These are phyloP conservation scores for Pollenia amentaria DNA, from an alignment of 2,888 invertebrate genomes.

Conservation along the genomic window DNA sequence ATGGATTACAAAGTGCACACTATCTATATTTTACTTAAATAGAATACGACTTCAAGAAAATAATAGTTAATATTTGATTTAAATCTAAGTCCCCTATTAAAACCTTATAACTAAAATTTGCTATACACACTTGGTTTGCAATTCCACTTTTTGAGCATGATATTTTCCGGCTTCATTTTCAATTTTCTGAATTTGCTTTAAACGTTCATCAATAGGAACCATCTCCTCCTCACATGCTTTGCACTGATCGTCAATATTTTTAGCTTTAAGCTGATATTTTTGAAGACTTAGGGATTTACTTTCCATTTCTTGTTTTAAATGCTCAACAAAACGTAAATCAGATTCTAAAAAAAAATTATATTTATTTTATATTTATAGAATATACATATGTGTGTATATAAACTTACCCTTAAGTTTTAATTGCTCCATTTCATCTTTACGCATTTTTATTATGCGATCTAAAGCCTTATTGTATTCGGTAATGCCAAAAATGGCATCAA, in stretches of 20 bases:
- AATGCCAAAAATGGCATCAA: conserved; percentile 99
- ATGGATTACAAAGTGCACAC: too few relatives aligned
- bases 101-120: not conserved
- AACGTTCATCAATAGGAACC: conserved; percentile 86
- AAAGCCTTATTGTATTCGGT: conserved; percentile 96
- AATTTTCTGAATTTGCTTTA: conserved; percentile 85
- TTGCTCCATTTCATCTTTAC: conserved; percentile 86
- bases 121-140: conserved; percentile 86
- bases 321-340: conserved; percentile 85
- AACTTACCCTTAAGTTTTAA: conserved; percentile 86
- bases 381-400: not conserved
- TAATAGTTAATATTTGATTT: too few relatives aligned
- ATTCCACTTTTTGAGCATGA: conserved; percentile 86
- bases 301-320: conserved; percentile 87
- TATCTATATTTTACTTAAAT: too few relatives aligned
- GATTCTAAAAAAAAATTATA: conserved; percentile 83
- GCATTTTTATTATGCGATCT: conserved; percentile 89
- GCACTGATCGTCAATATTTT: conserved; percentile 87
- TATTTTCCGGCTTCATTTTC: conserved; percentile 86
- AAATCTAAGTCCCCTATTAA: too few relatives aligned
- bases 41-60: too few relatives aligned
- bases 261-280: conserved; percentile 87
- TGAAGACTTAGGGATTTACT: conserved; percentile 86
- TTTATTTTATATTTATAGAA: not conserved
- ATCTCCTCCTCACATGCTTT: conserved; percentile 86